Evolutionary conservation across 2,797 vertebrate species (phyloP).

Genomic region (Cyclura pinguis): DNA sequence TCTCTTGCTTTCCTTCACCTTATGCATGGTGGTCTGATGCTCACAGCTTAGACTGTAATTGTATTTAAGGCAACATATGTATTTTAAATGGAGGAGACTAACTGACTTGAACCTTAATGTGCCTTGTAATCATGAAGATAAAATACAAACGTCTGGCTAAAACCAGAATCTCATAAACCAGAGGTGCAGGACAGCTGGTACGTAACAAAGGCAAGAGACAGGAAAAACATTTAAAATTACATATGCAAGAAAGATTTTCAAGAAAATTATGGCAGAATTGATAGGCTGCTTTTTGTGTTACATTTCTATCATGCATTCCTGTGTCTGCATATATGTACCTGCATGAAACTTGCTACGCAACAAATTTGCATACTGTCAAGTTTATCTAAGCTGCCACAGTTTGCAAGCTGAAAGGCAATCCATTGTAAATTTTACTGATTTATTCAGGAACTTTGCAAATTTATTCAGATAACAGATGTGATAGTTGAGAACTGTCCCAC

Average conservation of each 20-base stretch:
- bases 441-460: not conserved
- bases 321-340: not conserved
- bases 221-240: conserved; percentile 51
- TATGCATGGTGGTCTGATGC: not conserved
- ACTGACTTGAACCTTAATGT: not conserved
- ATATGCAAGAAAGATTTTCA: conserved; percentile 56
- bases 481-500: not conserved
- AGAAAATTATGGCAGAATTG: conserved; percentile 39
- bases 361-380: not conserved
- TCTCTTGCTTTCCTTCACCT: not conserved
- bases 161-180: conserved; percentile 43
- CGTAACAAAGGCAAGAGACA: conserved; percentile 45
- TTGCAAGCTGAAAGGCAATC: not conserved
- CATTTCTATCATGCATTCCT: not conserved
- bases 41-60: conserved; percentile 21
- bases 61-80: conserved; percentile 48
- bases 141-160: conserved; percentile 27
- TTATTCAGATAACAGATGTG: not conserved
- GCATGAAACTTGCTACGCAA: not conserved
- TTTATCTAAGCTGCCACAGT: not conserved
- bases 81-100: not conserved
- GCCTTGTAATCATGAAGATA: conserved; percentile 10
- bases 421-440: not conserved
- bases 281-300: not conserved
- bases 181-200: conserved; percentile 44